Base-by-base conservation (phyloP, 53 echinoderm and acorn worm genomes). In the Echinarachnius parma region DNA sequence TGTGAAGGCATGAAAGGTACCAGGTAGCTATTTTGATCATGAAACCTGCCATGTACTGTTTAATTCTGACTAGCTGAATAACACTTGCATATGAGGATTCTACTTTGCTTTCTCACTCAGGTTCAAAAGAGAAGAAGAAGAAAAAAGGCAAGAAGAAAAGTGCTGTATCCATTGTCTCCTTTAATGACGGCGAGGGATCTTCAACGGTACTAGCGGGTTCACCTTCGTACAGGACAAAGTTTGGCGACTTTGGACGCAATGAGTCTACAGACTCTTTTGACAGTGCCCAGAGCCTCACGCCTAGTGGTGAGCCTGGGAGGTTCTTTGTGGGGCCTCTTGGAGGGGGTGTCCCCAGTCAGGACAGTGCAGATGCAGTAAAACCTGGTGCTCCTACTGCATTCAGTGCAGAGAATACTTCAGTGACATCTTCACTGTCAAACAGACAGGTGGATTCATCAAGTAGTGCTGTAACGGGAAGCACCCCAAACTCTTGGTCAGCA, bases 121-220 rank as follows among this genome's bases (percentile, higher is more conserved):
- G 62, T 48, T 71, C 75, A 32, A 93, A 80, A n/a, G 90, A 91
- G 50, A 85, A 77, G 61, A 96, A 96, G 75, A 94, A 90, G 79
- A 93, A 93, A 70, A 96, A 87, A 77, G 87, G 82, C 61, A 96
- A 91, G 58, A 96, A 96, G 80, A 96, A 96, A 55, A 59, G 81
- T 1, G 52, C 78, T 2, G 77, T 88, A 0, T 96, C 96, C 3
- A 96, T 96, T 8, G 96, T 96, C 10, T 96, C 96, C 23, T 96
- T 96, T n/a, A 85, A 88, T 37, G 96, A 90, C 59, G 69, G 65
- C 33, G 81, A 93, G 61, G 80, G 82, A 14, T 30, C 66, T 24
- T 50, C 68, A 23, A 35, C 74, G 56, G 78, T 91, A 11, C 56
- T 87, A 21, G 60, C 76, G n/a, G 67, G 81, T 19, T 86, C 91